Evolutionary conservation across 2,113 vertebrate species (phyloP).

Genomic region (Epinephelus lanceolatus): DNA sequence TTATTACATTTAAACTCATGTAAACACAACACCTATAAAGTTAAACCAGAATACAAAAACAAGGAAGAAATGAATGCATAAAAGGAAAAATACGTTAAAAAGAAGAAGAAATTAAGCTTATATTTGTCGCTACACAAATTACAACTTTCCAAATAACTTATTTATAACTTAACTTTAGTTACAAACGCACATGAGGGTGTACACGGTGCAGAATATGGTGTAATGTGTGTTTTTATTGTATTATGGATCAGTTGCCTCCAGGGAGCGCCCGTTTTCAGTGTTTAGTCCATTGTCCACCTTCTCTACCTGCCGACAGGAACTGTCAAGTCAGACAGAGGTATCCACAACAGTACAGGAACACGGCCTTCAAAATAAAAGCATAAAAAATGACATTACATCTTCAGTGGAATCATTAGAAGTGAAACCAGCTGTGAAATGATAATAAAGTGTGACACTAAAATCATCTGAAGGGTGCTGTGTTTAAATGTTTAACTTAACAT

Average conservation of each 20-base stretch:
- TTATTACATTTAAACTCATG: neutral
- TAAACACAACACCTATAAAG: neutral
- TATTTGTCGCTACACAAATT: neutral
- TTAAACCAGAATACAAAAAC: neutral
- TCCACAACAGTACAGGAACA: too few relatives aligned
- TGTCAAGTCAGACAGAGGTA: neutral
- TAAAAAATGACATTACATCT: neutral
- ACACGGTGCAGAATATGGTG: neutral
- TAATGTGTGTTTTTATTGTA: neutral
- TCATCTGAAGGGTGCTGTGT: neutral
- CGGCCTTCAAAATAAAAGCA: slow-evolving; percentile 47
- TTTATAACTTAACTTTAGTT: neutral
- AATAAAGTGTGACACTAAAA: neutral
- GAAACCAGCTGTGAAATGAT: neutral
- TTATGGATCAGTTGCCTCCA: slow-evolving; percentile 57
- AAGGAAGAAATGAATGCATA: neutral
- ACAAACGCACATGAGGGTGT: neutral
- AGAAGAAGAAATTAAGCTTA: neutral
- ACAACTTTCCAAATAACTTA: neutral
- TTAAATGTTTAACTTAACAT: neutral
- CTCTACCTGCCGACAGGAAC: slow-evolving; percentile 33
- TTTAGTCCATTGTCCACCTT: slow-evolving; percentile 36
- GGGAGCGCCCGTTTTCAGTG: slow-evolving; percentile 67
- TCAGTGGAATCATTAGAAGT: neutral
- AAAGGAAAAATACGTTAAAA: neutral